Base-by-base conservation (phyloP, 2,888 invertebrate species). In the Monochamus alternatus region DNA sequence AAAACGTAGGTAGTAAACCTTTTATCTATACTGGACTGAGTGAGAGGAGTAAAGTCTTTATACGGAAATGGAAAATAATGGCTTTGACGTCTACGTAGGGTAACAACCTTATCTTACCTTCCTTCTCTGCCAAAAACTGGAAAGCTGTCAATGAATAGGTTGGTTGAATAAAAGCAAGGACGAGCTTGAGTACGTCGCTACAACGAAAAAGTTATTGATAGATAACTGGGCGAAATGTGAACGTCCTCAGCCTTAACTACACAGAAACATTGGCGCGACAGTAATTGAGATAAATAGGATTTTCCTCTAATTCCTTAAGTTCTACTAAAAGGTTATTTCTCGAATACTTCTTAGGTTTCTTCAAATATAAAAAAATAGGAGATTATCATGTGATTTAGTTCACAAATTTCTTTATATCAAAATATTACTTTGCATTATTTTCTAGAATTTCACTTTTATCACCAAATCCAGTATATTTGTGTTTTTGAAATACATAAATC, bases 181-280 rank as follows among this genome's bases (percentile, higher is more conserved):
- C 38, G 38, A 2, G 7, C 4, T 38, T 38, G 38, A 38, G 38
- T 38, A 38, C 38, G 38, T 38, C 38, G 38, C 38, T 38, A 38
- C 2, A 38, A 38, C 7, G 38, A 38, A 38, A 38, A 38, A 4
- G 38, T 38, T 7, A 38, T 38, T 38, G 38, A 38, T 38, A 38
- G 63, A 38, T 63, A 63, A 63, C 63, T 63, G 44, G 63, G 63
- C 44, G 38, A n/a, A 43, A 43, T n/a, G 44, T 63, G 12, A 63
- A 63, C 63, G 63, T 38, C 63, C 63, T 43, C 9, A 1, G 14
- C 7, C 22, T 12, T n/a, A n/a, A 52, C 14, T 52, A 5, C 10
- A 52, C 4, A 38, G 38, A 38, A 38, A 38, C 4, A 7, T 38
- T 2, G 38, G 2, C 1, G 38, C 38, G 4, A 38, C 38, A 38